Evolutionary conservation across 2,797 vertebrate species (phyloP).

Genomic region (Glyptemys insculpta): DNA sequence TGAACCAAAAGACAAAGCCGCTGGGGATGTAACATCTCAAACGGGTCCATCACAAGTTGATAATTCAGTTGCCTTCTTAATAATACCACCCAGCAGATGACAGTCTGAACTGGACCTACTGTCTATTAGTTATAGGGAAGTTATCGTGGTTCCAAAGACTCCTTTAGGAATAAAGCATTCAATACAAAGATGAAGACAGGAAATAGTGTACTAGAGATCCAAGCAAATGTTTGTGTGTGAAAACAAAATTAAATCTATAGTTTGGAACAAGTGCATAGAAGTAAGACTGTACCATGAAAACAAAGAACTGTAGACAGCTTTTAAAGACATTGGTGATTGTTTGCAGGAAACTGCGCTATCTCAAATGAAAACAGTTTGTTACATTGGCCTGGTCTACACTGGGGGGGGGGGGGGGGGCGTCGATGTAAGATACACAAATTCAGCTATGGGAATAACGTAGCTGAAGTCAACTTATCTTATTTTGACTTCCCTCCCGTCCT

Average conservation of each 20-base stretch:
- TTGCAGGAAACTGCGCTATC: neutral
- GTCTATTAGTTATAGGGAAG: neutral
- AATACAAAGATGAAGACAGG: neutral
- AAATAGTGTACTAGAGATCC: neutral
- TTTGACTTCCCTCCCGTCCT: too few relatives aligned
- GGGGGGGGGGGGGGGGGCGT: too few relatives aligned
- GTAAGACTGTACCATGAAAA: neutral
- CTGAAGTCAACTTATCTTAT: too few relatives aligned
- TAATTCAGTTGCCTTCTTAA: neutral
- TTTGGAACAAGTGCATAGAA: too few relatives aligned
- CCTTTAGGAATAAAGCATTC: neutral
- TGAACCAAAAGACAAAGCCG: neutral
- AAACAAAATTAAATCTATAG: neutral
- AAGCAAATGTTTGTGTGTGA: neutral
- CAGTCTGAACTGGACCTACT: neutral
- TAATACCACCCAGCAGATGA: neutral
- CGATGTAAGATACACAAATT: too few relatives aligned
- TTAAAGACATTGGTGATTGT: neutral
- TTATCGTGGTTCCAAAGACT: neutral
- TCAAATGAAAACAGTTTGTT: neutral
- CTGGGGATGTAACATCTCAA: rapidly evolving
- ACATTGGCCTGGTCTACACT: too few relatives aligned
- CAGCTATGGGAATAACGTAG: too few relatives aligned
- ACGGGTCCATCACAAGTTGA: neutral
- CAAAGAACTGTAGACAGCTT: neutral